A percentile compares a stretch with the other conserved stretches of the same genome.
These are phyloP conservation scores for Heliothis subflexa DNA, from an alignment of 1,140 invertebrate species.

Conservation along the genomic window DNA sequence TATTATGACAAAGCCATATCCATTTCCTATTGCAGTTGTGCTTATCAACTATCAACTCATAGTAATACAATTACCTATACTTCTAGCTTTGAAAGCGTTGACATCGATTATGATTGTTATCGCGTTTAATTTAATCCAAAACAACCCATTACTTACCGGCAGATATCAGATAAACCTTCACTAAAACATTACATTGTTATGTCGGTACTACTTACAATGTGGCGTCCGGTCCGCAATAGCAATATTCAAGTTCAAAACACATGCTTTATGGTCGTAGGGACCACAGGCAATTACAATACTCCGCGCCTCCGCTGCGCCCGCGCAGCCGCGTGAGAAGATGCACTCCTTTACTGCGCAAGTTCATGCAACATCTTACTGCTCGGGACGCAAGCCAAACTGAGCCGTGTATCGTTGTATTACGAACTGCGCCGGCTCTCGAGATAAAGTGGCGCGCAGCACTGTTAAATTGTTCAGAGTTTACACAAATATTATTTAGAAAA, in stretches of 20 bases:
- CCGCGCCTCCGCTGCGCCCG: constrained; percentile 51
- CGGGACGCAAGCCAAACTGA: background rate
- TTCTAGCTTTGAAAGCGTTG: no score
- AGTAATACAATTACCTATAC: no score
- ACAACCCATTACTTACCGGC: background rate
- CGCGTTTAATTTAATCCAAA: background rate
- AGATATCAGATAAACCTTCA: background rate
- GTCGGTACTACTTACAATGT: background rate
- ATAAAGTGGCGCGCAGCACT: background rate
- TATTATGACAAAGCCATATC: background rate
- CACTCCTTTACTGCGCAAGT: constrained; percentile 29
- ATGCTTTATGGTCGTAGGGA: constrained; percentile 60
- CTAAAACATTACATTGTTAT: background rate
- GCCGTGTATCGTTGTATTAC: background rate
- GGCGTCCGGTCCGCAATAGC: constrained; percentile 40
- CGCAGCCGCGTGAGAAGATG: constrained; percentile 64
- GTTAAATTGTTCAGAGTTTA: constrained; percentile 43
- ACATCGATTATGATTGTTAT: background rate
- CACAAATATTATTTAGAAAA: constrained; percentile 46
- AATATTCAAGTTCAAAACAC: constrained; percentile 64
- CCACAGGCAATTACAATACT: constrained; percentile 71
- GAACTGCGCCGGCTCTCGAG: background rate
- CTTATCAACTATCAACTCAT: no score
- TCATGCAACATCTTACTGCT: background rate
- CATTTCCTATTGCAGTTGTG: no score